Conservation (phyloP, 2,888 invertebrate genomes). For the Thymelicus sylvestris region DNA sequence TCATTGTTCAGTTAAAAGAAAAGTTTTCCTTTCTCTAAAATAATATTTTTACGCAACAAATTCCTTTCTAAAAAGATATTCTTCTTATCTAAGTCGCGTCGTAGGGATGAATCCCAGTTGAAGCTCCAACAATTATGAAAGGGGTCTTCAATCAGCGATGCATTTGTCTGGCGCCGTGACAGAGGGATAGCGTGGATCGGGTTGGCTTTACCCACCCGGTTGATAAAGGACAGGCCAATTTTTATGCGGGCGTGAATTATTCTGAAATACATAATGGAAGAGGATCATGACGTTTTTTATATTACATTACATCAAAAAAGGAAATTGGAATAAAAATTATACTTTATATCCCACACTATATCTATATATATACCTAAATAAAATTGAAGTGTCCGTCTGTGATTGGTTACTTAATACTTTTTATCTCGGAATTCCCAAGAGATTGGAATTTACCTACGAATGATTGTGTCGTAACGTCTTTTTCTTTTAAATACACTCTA, state of each 20-base stretch:
- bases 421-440: too few species aligned
- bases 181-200: conserved; percentile 42
- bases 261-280: not conserved
- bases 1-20: too few species aligned
- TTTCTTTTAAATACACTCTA: too few species aligned
- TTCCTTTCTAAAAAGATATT: conserved; percentile 2
- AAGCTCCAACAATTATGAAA: conserved; percentile 25
- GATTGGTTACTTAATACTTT: too few species aligned
- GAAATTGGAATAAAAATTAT: not conserved
- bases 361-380: too few species aligned
- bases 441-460: too few species aligned
- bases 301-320: not conserved
- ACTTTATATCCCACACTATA: not conserved
- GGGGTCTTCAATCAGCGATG: conserved; percentile 37
- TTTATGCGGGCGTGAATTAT: not conserved
- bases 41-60: not conserved
- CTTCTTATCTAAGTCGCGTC: conserved; percentile 14
- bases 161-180: conserved; percentile 37
- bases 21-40: too few species aligned
- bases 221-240: conserved; percentile 7
- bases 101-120: conserved; percentile 16
- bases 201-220: conserved; percentile 12
- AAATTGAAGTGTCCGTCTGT: too few species aligned
- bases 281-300: not conserved
- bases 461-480: too few species aligned